A percentile compares a stretch with the other conserved stretches of the same genome.
These are phyloP conservation scores for Heliocidaris tuberculata DNA, from an alignment of 35 echinoderm and acorn worm species.

Conservation along the genomic window DNA sequence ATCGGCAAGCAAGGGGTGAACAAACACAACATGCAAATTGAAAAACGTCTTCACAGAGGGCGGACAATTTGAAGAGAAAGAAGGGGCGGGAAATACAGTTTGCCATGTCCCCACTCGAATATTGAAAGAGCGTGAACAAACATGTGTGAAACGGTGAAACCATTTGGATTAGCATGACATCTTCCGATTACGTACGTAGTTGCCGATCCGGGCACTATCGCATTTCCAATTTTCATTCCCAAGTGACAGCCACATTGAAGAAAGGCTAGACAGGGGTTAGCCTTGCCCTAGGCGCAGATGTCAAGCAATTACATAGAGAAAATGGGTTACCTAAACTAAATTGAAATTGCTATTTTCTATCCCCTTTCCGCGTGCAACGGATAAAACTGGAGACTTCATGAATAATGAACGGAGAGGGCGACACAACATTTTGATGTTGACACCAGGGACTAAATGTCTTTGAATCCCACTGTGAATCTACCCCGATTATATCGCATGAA, in stretches of 20 bases:
- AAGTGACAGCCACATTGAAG: not conserved
- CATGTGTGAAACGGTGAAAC: not conserved
- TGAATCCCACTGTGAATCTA: too few relatives aligned
- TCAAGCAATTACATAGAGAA: not conserved
- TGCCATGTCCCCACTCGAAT: not conserved
- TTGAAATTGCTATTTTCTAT: constrained; percentile 13
- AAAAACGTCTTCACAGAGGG: not conserved
- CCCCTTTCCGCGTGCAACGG: not conserved
- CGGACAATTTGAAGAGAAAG: not conserved
- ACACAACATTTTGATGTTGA: not conserved
- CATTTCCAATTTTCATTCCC: not conserved
- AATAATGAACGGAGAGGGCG: not conserved
- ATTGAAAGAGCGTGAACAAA: not conserved
- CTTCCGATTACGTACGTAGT: not conserved
- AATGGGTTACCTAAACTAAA: not conserved
- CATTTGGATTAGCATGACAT: not conserved
- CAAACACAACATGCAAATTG: not conserved
- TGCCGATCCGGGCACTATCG: not conserved
- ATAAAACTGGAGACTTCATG: not conserved
- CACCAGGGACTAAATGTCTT: too few relatives aligned
- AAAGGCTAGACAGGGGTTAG: constrained; percentile 8
- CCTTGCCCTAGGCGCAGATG: not conserved
- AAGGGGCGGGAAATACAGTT: not conserved
- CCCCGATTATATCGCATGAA: too few relatives aligned
- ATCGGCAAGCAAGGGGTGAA: not conserved